A percentile compares a stretch with the other conserved stretches of the same genome.
These are phyloP conservation scores for Ranitomeya variabilis DNA, from an alignment of 2,113 vertebrate genomes.

Conservation along the genomic window DNA sequence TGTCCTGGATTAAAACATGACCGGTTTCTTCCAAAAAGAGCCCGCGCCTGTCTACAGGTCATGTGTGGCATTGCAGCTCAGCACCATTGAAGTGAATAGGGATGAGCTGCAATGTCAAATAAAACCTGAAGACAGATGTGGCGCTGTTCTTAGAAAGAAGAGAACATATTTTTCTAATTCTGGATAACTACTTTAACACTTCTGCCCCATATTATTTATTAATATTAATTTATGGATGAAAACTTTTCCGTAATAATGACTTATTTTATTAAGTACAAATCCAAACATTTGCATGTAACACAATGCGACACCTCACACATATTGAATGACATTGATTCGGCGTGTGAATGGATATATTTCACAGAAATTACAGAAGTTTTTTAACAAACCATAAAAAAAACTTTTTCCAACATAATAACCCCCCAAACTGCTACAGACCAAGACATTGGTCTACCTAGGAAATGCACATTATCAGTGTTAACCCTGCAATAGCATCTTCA, in stretches of 20 bases:
- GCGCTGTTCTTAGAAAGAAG: no score
- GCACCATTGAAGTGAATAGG: no score
- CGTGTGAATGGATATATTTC: not conserved
- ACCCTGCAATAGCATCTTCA: conserved; percentile 2
- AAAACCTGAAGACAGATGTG: no score
- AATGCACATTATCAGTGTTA: not conserved
- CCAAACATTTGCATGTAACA: conserved; percentile 1
- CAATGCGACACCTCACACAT: not conserved
- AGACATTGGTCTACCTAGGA: not conserved
- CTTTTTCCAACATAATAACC: not conserved
- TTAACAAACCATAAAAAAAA: conserved; percentile 8
- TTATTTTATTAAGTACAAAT: not conserved
- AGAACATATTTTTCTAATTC: no score
- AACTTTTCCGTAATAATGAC: not conserved
- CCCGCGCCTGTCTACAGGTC: no score
- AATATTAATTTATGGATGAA: not conserved
- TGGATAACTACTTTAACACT: not conserved
- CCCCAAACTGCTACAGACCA: not conserved
- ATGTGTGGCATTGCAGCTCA: no score
- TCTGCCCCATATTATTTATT: not conserved
- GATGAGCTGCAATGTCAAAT: no score
- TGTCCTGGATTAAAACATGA: no score
- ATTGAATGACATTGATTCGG: not conserved
- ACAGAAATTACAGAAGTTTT: conserved; percentile 12
- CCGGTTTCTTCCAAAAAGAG: no score